Base-by-base conservation (phyloP, 2,113 vertebrate species). In the Uropsilus gracilis region DNA sequence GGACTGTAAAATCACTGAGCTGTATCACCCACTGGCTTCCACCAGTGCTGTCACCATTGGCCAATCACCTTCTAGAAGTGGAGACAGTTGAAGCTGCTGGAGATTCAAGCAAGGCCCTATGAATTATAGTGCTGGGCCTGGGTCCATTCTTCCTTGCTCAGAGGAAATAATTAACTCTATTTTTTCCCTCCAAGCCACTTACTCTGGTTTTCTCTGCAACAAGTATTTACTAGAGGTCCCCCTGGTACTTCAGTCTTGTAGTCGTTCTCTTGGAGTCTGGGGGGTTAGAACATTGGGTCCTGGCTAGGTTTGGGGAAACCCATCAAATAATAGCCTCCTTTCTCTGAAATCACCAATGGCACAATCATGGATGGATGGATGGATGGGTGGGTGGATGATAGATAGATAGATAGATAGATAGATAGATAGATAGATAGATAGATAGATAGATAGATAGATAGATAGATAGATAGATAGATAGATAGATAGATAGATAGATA, bases 111-210 rank as follows among this genome's bases (percentile, higher is more conserved):
- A 50, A 93, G 83, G 48, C 30, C 77, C 85, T 30, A 5, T 82
- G 91, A 96, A 68, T 95, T 91, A 93, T 13, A 88, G 72, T 44
- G 37, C 91, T 93, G 84, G 90, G 81, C 87, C 83, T 81, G 76
- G 61, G 20, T 59, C 85, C 90, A 86, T 88, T 63, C 82, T 86
- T 84, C 64, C 66, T 30, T 90, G 91, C 86, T 95, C 83, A 85
- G 76, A 94, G 68, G 81, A 97, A 95, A 91, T 94, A 39, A 71
- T 96, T 95, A 96, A 94, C 91, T 95, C 84, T 96, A 42, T 42
- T 92, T 94, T 84, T 69, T 59, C 76, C 73, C 0, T 76, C 82
- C 84, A 42, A 88, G 46, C 68, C 78, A 86, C 94, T 85, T 2
- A 1, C 86, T 93, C 93, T 77, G 77, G 75, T 57, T 55, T 10